Evolutionary conservation across 2,888 invertebrate genomes (phyloP), one percentile per base, ranked within the genome.

Genomic region (Julus scandinavius): DNA sequence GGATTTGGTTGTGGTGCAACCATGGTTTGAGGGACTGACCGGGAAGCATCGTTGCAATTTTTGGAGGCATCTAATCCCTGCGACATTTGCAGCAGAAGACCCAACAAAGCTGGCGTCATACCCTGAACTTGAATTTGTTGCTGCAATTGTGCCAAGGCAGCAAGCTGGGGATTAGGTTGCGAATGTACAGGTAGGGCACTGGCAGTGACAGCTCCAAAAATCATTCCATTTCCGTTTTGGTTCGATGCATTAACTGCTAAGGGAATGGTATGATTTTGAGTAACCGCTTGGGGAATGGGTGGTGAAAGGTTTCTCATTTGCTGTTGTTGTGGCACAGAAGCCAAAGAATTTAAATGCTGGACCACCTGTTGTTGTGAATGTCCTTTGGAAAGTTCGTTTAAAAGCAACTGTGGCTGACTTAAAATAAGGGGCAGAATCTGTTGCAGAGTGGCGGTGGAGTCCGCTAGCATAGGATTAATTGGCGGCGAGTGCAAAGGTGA

Each of bases 111-210:
- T 9, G 87, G 80, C 17, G 87, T 63, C 72, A 72, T 45, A 20
- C 85, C 85, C 13, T 85, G 85, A 11, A 85, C 50, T 85, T 87
- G 87, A 20, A 58, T 49, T 58, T 87, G 87, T 58, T 87, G 87
- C n/a, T 87, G 87, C 63, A 87, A 87, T 38, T 85, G 85, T 20
- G 45, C 29, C 29, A 85, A 29, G 20, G 85, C 45, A 1, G 49
- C 85, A 41, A 85, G 50, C 20, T 85, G 45, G 85, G 50, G n/a
- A 50, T 45, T 85, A 11, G 85, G 85, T 45, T 45, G 85, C 7
- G 85, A 85, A 50, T 85, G 85, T 45, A 50, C 20, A 4, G 85
- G 49, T n/a, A 50, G 49, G 11, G 85, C 45, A 40, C 50, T 29
- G 2, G 85, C 5, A 40, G 80, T 15, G 15, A 80, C 80, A n/a